phyloP scores from a whole-genome alignment of 2,113 vertebrate species.

The Notothenia coriiceps region DNA sequence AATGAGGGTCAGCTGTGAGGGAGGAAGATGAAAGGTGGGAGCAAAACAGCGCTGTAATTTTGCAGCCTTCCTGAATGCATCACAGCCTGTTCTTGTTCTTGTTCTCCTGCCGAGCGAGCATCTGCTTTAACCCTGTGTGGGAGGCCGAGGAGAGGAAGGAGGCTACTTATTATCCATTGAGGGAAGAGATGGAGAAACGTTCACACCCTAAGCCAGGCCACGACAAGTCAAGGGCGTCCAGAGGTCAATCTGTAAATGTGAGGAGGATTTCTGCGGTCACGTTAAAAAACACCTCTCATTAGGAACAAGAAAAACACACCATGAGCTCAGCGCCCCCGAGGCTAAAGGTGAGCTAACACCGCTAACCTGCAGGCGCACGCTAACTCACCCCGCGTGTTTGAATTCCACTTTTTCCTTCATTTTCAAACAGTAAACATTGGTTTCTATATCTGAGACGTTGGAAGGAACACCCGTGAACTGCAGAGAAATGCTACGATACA shows the following conservation, averaged over 20 bases:
- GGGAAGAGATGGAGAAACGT: slow-evolving; percentile 25
- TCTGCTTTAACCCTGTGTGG: slow-evolving; percentile 50
- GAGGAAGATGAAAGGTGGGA: slow-evolving; percentile 43
- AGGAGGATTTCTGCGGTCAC: slow-evolving; percentile 44
- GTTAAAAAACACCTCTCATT: slow-evolving; percentile 62
- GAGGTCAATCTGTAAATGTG: slow-evolving; percentile 73
- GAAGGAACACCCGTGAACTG: background rate
- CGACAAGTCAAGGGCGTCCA: slow-evolving; percentile 27
- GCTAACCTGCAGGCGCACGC: slow-evolving; percentile 13
- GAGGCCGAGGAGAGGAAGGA: slow-evolving; percentile 38
- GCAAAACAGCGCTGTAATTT: slow-evolving; percentile 12
- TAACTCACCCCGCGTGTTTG: background rate
- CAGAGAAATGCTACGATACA: too few species aligned
- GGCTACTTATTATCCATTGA: slow-evolving; percentile 64
- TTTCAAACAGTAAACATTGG: background rate
- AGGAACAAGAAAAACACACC: slow-evolving; percentile 37
- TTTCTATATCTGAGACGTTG: background rate
- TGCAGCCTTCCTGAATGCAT: slow-evolving; percentile 38
- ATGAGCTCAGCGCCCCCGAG: background rate
- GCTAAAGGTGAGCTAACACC: slow-evolving; percentile 41
- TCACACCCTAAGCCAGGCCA: too few species aligned
- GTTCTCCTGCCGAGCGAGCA: slow-evolving; percentile 14
- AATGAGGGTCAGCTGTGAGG: slow-evolving; percentile 60
- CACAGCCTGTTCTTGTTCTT: slow-evolving; percentile 18
- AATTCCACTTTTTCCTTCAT: background rate